Conservation (phyloP, 1,140 invertebrate species). For the Scaptomyza graminum region DNA sequence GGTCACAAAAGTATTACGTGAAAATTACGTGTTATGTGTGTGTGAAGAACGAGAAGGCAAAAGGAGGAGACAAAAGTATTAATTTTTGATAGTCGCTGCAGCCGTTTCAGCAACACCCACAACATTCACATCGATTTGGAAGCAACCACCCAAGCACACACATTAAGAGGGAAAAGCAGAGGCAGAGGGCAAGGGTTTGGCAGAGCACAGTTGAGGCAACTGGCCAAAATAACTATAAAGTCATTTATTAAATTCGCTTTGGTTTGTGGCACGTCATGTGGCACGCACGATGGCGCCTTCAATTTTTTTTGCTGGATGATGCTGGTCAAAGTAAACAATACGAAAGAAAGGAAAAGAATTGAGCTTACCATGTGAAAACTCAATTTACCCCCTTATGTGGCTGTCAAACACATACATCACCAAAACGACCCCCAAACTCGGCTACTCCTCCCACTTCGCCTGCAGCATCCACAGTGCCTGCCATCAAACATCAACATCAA, state of each 20-base stretch:
- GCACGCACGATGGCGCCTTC: slow-evolving; percentile 33
- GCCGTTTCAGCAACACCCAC: slow-evolving; percentile 30
- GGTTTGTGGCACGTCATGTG: slow-evolving; percentile 39
- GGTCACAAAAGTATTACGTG: slow-evolving; percentile 67
- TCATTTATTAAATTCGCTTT: slow-evolving; percentile 77
- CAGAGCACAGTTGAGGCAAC: slow-evolving; percentile 2
- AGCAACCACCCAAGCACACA: slow-evolving; percentile 23
- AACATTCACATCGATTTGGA: slow-evolving; percentile 30
- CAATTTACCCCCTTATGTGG: slow-evolving; percentile 78
- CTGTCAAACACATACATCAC: slow-evolving; percentile 78
- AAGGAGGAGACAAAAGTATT: slow-evolving; percentile 71
- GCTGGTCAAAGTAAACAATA: slow-evolving; percentile 62
- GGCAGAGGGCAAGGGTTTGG: slow-evolving; percentile 36
- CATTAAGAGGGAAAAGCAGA: neutral
- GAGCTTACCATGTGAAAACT: slow-evolving; percentile 58
- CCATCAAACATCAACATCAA: slow-evolving; percentile 75
- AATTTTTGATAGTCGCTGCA: slow-evolving; percentile 74
- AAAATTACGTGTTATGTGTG: slow-evolving; percentile 53
- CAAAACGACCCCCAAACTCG: neutral
- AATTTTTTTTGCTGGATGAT: neutral
- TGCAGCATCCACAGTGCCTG: slow-evolving; percentile 24
- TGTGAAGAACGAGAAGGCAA: slow-evolving; percentile 5
- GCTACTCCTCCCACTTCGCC: slow-evolving; percentile 4
- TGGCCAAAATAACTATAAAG: slow-evolving; percentile 71
- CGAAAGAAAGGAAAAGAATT: slow-evolving; percentile 39